phyloP scores from a whole-genome alignment of 2,888 invertebrate genomes.

The Laothoe populi region DNA sequence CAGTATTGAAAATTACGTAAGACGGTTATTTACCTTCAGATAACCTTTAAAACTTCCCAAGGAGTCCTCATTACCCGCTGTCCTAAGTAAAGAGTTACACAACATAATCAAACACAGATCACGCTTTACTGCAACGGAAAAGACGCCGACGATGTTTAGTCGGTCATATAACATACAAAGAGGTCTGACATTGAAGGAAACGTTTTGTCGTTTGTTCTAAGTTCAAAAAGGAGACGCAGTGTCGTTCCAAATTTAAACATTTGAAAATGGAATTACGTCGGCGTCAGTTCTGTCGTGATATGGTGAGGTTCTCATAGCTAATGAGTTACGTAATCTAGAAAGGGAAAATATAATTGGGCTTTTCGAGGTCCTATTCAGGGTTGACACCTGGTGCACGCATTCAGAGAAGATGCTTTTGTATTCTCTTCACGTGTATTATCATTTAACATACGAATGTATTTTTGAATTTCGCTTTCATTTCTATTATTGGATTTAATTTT shows the following conservation, averaged over 20 bases:
- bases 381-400: neutral
- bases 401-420: neutral
- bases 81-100: slow-evolving; percentile 8
- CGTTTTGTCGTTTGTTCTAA: too few relatives aligned
- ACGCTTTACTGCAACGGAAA: neutral
- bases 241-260: too few relatives aligned
- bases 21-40: neutral
- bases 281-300: neutral
- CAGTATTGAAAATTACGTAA: neutral
- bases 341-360: neutral
- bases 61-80: neutral
- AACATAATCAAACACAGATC: neutral
- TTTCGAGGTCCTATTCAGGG: neutral
- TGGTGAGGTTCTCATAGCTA: neutral
- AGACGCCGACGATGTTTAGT: too few relatives aligned
- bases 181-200: too few relatives aligned
- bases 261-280: neutral
- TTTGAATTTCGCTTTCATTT: neutral
- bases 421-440: neutral
- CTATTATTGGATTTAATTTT: too few relatives aligned
- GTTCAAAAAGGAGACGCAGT: too few relatives aligned
- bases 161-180: too few relatives aligned
- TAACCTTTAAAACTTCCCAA: slow-evolving; percentile 2
- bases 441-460: neutral
- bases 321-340: neutral